phyloP scores from a whole-genome alignment of 1,140 invertebrate species.

The Matsumurasca onukii region DNA sequence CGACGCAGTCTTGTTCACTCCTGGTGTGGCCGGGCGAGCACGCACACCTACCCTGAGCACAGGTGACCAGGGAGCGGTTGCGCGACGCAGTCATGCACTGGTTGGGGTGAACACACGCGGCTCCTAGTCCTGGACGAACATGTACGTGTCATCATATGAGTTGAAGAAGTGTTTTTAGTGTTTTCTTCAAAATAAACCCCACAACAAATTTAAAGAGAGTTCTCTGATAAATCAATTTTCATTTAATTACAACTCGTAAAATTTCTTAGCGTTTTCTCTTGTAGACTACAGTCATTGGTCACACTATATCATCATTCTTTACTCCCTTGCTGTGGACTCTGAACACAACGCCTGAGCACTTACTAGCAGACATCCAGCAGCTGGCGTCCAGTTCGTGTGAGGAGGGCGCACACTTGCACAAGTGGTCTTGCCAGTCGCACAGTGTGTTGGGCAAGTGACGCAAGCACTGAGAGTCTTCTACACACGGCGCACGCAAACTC shows the following conservation, averaged over 20 bases:
- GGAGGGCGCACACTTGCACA: neutral
- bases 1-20: neutral
- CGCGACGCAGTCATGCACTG: neutral
- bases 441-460: neutral
- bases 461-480: slow-evolving; percentile 7
- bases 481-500: neutral
- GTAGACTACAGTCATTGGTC: too few relatives aligned
- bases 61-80: neutral
- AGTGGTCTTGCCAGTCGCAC: neutral
- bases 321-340: too few relatives aligned
- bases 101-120: neutral
- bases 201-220: too few relatives aligned
- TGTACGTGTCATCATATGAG: too few relatives aligned
- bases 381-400: neutral
- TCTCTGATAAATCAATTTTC: too few relatives aligned
- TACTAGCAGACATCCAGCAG: slow-evolving; percentile 12
- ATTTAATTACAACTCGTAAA: too few relatives aligned
- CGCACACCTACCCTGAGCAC: neutral
- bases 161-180: too few relatives aligned
- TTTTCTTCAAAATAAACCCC: too few relatives aligned
- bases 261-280: too few relatives aligned
- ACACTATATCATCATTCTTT: too few relatives aligned
- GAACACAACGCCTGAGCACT: too few relatives aligned
- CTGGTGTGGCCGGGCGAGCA: neutral
- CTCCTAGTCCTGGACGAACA: slow-evolving; percentile 13